Base-by-base conservation (phyloP, 2,888 invertebrate species). In the Sinopyrophorus schimmeli region DNA sequence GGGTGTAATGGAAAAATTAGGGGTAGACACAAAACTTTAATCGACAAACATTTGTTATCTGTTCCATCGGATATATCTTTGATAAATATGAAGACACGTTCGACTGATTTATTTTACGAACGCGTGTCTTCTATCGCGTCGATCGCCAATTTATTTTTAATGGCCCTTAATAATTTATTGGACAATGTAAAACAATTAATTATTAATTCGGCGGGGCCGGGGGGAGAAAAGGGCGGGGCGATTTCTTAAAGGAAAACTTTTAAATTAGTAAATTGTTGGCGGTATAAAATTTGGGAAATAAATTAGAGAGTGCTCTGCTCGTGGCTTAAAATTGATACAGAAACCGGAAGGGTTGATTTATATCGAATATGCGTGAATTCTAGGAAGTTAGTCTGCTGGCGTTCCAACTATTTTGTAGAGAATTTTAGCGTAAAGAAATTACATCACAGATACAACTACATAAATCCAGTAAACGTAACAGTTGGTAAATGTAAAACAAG, bases 401-500 rank as follows among this genome's bases (percentile, higher is more conserved):
- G 39, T 40, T 26, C 42, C 42, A 32, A 42, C 32, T 38, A 38
- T 27, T 27, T 21, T 11, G 21, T 28, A 37, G 44, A 15, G 23
- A 44, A 44, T 28, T 42, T 42, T 38, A 26, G 23, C 35, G 39
- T 30, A 21, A 41, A 42, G 41, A 47, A 47, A 48, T 41, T 43
- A 47, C 40, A 47, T 37, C 24, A 35, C 40, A 30, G 31, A 44
- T 23, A 44, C 30, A 44, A 37, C 47, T 41, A 35, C 41, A 52
- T 60, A 59, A 61, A 60, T 58, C 59, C 53, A 54, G 46, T 51
- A 57, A 58, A 60, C 48, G 51, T 56, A 49, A 34, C 37, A 51
- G 56, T 55, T 55, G 49, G 54, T 55, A 58, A 61, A 61, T 59
- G 58, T 59, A 53, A 58, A 59, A 60, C 60, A 55, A 53, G 53